A percentile compares a stretch with the other conserved stretches of the same genome.
phyloP scores from a whole-genome alignment of 1,140 invertebrate species.

The Dendrolimus kikuchii region DNA sequence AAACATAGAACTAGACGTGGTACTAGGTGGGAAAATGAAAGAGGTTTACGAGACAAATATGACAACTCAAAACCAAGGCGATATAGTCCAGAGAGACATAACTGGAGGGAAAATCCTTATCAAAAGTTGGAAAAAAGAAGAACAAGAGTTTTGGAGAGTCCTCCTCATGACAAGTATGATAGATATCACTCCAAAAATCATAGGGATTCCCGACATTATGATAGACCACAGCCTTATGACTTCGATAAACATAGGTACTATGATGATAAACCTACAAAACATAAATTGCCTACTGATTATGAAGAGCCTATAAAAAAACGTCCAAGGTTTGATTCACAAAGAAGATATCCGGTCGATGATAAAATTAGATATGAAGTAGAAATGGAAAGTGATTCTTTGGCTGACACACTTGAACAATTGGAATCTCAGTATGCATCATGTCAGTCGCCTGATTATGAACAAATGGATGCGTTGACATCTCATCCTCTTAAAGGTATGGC shows the following conservation, averaged over 20 bases:
- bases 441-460: constrained; percentile 39
- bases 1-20: constrained; percentile 23
- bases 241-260: constrained; percentile 18
- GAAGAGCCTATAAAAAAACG: constrained; percentile 33
- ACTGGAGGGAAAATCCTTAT: constrained; percentile 15
- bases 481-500: constrained; percentile 36
- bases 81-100: constrained; percentile 26
- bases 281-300: constrained; percentile 21
- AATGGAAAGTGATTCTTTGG: neutral
- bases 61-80: constrained; percentile 22
- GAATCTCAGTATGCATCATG: constrained; percentile 21
- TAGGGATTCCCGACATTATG: constrained; percentile 17
- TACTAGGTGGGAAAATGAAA: constrained; percentile 21
- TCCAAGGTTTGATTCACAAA: constrained; percentile 21
- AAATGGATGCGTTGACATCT: constrained; percentile 17
- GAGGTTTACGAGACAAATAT: constrained; percentile 26
- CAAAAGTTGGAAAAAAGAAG: constrained; percentile 16
- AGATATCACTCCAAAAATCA: constrained; percentile 26
- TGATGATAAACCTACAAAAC: constrained; percentile 25
- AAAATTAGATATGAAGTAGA: constrained; percentile 7
- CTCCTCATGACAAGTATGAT: constrained; percentile 28
- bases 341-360: constrained; percentile 8
- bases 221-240: constrained; percentile 17
- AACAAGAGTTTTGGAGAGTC: constrained; percentile 26
- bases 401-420: constrained; percentile 5